phyloP scores from a whole-genome alignment of 2,888 invertebrate genomes.

The Perithous albicinctus region DNA sequence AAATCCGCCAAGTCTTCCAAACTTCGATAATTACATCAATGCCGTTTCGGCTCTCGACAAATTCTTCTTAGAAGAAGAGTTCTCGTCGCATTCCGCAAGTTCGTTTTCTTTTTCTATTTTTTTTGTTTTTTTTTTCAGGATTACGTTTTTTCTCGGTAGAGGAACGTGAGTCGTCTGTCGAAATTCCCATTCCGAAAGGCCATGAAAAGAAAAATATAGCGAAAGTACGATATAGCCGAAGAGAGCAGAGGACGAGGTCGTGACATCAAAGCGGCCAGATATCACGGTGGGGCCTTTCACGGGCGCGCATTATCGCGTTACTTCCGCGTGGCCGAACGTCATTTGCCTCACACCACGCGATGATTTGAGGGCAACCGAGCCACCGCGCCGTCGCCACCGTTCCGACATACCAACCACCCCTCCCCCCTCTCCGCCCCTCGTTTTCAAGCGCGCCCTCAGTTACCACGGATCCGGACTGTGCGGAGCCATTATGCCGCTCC shows the following conservation, averaged over 20 bases:
- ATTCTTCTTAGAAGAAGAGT: neutral
- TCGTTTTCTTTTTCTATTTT: no score
- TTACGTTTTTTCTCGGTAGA: neutral
- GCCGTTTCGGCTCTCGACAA: neutral
- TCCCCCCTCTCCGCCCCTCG: no score
- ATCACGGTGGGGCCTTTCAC: constrained; percentile 79
- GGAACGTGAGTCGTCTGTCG: constrained; percentile 16
- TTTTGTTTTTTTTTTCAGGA: neutral
- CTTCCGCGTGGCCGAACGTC: constrained; percentile 81
- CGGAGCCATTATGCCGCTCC: constrained; percentile 61
- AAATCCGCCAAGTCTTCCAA: neutral
- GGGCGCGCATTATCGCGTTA: constrained; percentile 83
- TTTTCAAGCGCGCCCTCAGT: constrained; percentile 19
- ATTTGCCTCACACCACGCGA: constrained; percentile 81
- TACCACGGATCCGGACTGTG: constrained; percentile 22
- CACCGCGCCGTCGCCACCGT: constrained; percentile 61
- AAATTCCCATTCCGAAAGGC: constrained; percentile 27
- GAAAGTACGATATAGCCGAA: constrained; percentile 42
- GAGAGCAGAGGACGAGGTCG: constrained; percentile 55
- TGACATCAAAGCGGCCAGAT: constrained; percentile 80
- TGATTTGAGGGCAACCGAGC: constrained; percentile 83
- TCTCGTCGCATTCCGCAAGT: neutral
- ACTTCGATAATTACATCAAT: neutral
- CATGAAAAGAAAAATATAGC: constrained; percentile 34
- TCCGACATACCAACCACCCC: constrained; percentile 70